Percentiles rank a stretch among this genome's conserved stretches.
Evolutionary conservation across 2,888 invertebrate genomes (phyloP).

Genomic region (Dolichomitus sp.): DNA sequence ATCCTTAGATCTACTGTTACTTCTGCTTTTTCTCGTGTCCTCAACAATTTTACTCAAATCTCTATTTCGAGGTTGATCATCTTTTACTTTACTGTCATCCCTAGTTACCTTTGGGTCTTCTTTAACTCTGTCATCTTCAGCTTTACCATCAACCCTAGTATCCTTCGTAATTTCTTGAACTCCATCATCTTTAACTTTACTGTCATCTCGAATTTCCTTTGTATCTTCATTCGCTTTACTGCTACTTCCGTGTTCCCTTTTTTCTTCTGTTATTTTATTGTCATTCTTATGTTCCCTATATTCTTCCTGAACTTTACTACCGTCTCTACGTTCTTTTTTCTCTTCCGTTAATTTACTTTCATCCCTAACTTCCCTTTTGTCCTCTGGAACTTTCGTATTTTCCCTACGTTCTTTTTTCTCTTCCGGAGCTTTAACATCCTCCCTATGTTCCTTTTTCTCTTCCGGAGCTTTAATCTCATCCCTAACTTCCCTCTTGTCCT

Average conservation of each 20-base stretch:
- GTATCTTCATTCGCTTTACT: constrained; percentile 4
- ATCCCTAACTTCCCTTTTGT: not conserved
- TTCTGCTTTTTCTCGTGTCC: constrained; percentile 30
- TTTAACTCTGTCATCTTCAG: constrained; percentile 24
- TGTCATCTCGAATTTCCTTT: not conserved
- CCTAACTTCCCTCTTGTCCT: constrained; percentile 11
- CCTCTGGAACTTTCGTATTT: constrained; percentile 57
- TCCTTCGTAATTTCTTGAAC: constrained; percentile 16
- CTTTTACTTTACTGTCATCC: constrained; percentile 19
- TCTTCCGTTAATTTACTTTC: constrained; percentile 12
- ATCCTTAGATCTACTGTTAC: constrained; percentile 32
- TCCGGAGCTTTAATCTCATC: constrained; percentile 12
- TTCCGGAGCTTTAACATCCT: constrained; percentile 59
- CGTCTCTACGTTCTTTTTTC: constrained; percentile 21
- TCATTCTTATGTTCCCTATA: constrained; percentile 24
- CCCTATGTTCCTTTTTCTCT: constrained; percentile 10
- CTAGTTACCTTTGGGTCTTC: constrained; percentile 20
- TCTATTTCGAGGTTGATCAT: constrained; percentile 16
- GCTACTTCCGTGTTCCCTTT: constrained; percentile 15
- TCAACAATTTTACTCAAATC: constrained; percentile 9
- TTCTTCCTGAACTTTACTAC: constrained; percentile 13
- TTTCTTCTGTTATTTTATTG: constrained; percentile 36
- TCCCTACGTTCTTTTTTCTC: constrained; percentile 42
- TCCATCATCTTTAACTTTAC: not conserved
- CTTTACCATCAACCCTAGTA: constrained; percentile 17